These are phyloP conservation scores for Antitype chi DNA, from an alignment of 2,888 invertebrate genomes.

Conservation along the genomic window DNA sequence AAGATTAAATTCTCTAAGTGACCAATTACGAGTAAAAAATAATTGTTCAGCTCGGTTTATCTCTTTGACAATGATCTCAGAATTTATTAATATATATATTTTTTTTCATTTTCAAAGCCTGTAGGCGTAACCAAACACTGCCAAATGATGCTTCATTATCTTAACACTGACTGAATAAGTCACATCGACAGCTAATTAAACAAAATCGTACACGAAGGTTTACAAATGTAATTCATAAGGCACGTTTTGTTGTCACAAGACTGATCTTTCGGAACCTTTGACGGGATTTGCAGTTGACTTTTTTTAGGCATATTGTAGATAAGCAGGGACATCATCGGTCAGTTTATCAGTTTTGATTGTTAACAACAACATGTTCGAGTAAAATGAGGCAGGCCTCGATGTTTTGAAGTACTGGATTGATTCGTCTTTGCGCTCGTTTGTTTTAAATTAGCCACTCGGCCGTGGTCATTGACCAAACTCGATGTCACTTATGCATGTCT, in stretches of 20 bases:
- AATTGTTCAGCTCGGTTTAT: conserved; percentile 42
- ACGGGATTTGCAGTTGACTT: conserved; percentile 27
- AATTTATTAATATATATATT: conserved; percentile 16
- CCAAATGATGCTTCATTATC: conserved; percentile 70
- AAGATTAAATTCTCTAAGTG: conserved; percentile 65
- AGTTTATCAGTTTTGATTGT: conserved; percentile 10
- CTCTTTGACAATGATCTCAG: conserved; percentile 58
- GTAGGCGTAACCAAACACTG: conserved; percentile 68
- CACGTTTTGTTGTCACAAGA: conserved; percentile 38
- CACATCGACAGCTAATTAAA: conserved; percentile 32
- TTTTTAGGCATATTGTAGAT: conserved; percentile 7
- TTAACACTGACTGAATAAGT: conserved; percentile 38
- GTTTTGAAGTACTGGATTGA: conserved; percentile 22
- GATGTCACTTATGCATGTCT: conserved; percentile 45
- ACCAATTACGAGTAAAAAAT: conserved; percentile 57
- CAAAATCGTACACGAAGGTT: conserved; percentile 20
- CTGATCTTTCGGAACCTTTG: conserved; percentile 43
- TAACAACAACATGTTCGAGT: neutral
- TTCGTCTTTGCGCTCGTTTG: conserved; percentile 26
- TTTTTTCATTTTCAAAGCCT: conserved; percentile 29
- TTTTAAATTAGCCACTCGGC: neutral
- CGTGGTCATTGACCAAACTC: conserved; percentile 28
- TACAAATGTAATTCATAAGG: conserved; percentile 1
- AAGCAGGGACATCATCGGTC: conserved; percentile 1
- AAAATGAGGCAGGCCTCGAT: conserved; percentile 6